Evolutionary conservation across 2,797 vertebrate species (phyloP), one percentile per base, ranked within the genome.

Genomic region (Artibeus jamaicensis): DNA sequence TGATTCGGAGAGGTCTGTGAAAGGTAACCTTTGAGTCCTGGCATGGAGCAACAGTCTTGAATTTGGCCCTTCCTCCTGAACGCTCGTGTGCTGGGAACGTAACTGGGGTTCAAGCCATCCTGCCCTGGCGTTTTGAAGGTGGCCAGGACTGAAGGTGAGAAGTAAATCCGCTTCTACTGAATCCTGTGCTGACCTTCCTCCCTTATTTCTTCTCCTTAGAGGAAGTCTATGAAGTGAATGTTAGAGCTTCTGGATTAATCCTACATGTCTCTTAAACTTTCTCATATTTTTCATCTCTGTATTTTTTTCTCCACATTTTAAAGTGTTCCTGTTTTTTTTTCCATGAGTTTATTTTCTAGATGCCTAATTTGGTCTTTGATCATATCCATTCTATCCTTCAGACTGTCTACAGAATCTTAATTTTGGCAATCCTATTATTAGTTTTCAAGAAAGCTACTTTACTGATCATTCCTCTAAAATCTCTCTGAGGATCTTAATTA

Each of bases 391-490:
- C 59, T 85, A 73, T 81, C 82, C 88, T 46, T 94, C 53, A 93
- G 67, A 88, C 22, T 42, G 34, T 29, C 34, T 55, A 44, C 42
- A 18, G 50, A 88, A 79, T 93, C 93, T 89, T 86, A 84, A 79
- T 74, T 92, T 48, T 71, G 76, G 37, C 34, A 37, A 84, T 87
- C 79, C 62, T 86, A 78, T 86, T 53, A 91, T 62, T 89, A 93
- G 68, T 89, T 95, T 96, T 70, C 32, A 86, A 84, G 85, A 68
- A 74, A 92, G 67, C 84, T 90, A 89, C 48, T 73, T 34, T 44
- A 89, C 46, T 86, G 46, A 86, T 59, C 44, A 53, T 67, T 96
- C 32, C 83, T 94, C 87, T 94, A 62, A 71, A 87, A 93, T 91
- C 73, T 74, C 55, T 93, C 92, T 39, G 74, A 59, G 68, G 86